Evolutionary conservation across 2,113 vertebrate species (phyloP).

Genomic region (Ammodytes marinus): DNA sequence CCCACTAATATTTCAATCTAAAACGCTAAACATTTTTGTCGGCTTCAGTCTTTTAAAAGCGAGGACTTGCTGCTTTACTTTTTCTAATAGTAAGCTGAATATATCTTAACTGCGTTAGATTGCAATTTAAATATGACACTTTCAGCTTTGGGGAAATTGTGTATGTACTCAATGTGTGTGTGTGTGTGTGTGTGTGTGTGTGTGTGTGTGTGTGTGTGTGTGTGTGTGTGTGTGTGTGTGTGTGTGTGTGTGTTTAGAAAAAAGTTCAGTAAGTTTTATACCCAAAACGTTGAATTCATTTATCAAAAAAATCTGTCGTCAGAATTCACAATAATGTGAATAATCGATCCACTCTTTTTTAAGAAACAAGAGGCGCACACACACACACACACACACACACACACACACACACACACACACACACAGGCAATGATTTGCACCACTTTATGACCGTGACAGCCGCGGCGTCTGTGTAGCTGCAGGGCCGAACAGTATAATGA

Average conservation of each 20-base stretch:
- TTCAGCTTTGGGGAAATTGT: not conserved
- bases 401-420: conserved; percentile 20
- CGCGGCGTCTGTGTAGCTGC: conserved; percentile 46
- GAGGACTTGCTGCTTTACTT: not conserved
- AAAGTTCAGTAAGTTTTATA: not conserved
- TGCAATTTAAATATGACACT: not conserved
- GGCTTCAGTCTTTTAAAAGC: too few relatives aligned
- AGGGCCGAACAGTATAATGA: conserved; percentile 51
- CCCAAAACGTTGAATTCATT: not conserved
- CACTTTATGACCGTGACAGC: conserved; percentile 40
- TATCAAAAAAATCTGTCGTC: not conserved
- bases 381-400: not conserved
- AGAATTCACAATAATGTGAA: not conserved
- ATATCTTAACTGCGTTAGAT: not conserved
- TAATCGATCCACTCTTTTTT: too few relatives aligned
- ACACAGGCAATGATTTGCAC: not conserved
- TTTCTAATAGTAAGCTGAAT: not conserved
- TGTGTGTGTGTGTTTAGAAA: not conserved
- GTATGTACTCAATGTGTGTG: too few relatives aligned
- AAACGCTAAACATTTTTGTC: not conserved
- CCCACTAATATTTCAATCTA: not conserved
- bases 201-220: too few relatives aligned
- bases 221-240: too few relatives aligned
- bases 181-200: too few relatives aligned
- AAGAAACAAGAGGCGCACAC: not conserved